Conservation (phyloP, 2,113 vertebrate species). For the Amblyopsis rosae region DNA sequence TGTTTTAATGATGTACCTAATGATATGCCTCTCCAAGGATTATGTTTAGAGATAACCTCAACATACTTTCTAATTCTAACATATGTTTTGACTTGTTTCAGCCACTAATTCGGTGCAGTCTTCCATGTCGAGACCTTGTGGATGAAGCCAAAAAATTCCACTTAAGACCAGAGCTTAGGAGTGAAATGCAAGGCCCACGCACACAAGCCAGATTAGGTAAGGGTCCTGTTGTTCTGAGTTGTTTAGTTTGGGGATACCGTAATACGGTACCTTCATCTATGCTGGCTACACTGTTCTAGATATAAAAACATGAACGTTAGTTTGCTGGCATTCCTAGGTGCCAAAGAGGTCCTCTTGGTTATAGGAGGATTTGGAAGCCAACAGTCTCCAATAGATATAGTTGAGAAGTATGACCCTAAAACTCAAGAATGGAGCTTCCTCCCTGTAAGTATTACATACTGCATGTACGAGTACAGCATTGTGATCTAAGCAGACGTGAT, state of each 20-base stretch:
- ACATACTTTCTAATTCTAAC: slow-evolving; percentile 24
- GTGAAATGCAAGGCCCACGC: slow-evolving; percentile 97
- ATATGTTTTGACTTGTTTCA: slow-evolving; percentile 60
- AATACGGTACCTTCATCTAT: slow-evolving; percentile 3
- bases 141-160: slow-evolving; percentile 99
- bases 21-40: slow-evolving; percentile 3
- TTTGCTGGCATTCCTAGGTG: slow-evolving; percentile 77
- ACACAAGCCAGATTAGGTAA: slow-evolving; percentile 94
- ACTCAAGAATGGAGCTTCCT: slow-evolving; percentile 97
- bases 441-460: slow-evolving; percentile 80
- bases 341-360: slow-evolving; percentile 95
- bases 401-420: slow-evolving; percentile 98
- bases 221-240: slow-evolving; percentile 4
- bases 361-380: slow-evolving; percentile 98
- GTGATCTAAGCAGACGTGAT: not conserved
- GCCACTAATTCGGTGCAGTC: slow-evolving; percentile 94
- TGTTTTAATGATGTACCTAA: slow-evolving; percentile 11
- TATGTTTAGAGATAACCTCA: slow-evolving; percentile 7
- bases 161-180: slow-evolving; percentile 91
- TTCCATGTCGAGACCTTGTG: slow-evolving; percentile 96
- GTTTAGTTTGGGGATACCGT: not conserved
- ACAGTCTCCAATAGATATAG: slow-evolving; percentile 95
- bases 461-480: not conserved
- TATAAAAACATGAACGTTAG: not conserved
- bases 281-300: slow-evolving; percentile 3